phyloP scores from a whole-genome alignment of 2,113 vertebrate genomes.

The Megaptera novaeangliae region DNA sequence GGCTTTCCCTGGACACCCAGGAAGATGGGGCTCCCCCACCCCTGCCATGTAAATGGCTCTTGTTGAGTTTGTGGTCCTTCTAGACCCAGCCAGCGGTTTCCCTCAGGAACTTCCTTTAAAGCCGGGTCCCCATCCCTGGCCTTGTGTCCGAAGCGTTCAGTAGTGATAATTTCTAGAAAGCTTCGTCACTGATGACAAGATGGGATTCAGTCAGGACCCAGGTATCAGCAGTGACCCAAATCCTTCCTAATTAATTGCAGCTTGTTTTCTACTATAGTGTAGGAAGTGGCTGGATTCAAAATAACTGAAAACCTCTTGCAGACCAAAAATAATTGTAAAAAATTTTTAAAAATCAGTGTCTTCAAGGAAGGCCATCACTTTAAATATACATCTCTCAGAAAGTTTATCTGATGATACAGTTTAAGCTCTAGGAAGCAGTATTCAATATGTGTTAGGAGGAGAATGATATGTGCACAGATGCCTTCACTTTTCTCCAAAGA shows the following conservation, averaged over 20 bases:
- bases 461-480: not conserved
- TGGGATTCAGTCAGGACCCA: not conserved
- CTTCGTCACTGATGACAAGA: not conserved
- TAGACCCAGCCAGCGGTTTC: not conserved
- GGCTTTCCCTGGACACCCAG: not conserved
- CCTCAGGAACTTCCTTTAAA: not conserved
- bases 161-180: not conserved
- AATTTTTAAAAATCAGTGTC: not conserved
- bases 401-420: too few species aligned
- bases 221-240: not conserved
- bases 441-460: not conserved
- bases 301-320: not conserved
- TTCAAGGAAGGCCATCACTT: not conserved
- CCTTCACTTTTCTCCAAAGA: not conserved
- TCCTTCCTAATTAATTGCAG: not conserved
- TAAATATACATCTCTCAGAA: not conserved
- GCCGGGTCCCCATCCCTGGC: not conserved
- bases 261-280: not conserved
- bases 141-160: not conserved
- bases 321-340: not conserved
- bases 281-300: not conserved
- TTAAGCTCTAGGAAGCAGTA: not conserved
- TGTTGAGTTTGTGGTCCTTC: not conserved
- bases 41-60: fast-evolving
- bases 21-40: not conserved